These are phyloP conservation scores for Onthophagus sagittarius DNA, from an alignment of 2,888 invertebrate genomes.

Conservation along the genomic window DNA sequence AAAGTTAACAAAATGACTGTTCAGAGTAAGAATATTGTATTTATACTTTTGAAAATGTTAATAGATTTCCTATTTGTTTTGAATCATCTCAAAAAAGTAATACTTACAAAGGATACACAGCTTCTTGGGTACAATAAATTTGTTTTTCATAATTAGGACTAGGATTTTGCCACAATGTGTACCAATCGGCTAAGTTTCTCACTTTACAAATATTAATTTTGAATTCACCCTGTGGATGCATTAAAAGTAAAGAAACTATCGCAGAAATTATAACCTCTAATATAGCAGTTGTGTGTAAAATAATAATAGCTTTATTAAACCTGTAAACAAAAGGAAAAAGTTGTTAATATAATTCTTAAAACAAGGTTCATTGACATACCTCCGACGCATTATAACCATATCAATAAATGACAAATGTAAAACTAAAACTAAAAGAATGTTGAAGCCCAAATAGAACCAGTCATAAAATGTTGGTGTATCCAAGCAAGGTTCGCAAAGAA, in stretches of 20 bases:
- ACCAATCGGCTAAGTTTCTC: conserved; percentile 88
- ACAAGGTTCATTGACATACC: conserved; percentile 46
- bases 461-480: conserved; percentile 80
- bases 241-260: conserved; percentile 71
- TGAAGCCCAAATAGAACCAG: conserved; percentile 91
- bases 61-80: too few relatives aligned
- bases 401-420: conserved; percentile 94
- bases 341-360: background rate
- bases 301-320: conserved; percentile 71
- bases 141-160: conserved; percentile 85
- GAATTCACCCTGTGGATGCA: conserved; percentile 77
- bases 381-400: conserved; percentile 68
- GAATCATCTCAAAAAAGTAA: background rate
- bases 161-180: conserved; percentile 92
- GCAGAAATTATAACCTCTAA: conserved; percentile 76
- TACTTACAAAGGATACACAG: conserved; percentile 93
- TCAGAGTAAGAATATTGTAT: too few relatives aligned
- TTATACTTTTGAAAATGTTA: too few relatives aligned
- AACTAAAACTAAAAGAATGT: conserved; percentile 83
- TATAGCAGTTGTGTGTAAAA: conserved; percentile 78
- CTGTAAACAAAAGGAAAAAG: conserved; percentile 40
- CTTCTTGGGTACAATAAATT: conserved; percentile 94
- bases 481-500: conserved; percentile 76
- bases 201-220: conserved; percentile 75
- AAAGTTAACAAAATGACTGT: too few relatives aligned